Evolutionary conservation across 1,140 invertebrate species (phyloP), one percentile per base, ranked within the genome.

Genomic region (Tetraneura akinire): DNA sequence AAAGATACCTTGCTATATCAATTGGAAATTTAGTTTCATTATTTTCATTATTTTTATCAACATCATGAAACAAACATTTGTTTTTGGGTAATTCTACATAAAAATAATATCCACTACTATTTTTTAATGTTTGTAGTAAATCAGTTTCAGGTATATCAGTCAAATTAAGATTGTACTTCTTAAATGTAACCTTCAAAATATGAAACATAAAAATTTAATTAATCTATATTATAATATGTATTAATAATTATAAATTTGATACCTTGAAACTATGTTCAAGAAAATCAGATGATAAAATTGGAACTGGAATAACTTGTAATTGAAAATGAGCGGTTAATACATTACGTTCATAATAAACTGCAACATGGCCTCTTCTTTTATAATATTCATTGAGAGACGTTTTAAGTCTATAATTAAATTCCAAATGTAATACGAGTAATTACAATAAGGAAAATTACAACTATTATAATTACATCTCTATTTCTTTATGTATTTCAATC

Each of bases 271-370:
- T 87, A 81, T 89, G 87, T 83, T 89, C 89, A 1, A 93, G 32
- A 88, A 85, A 78, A 87, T 85, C n/a, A 23, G 85, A 84, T 80
- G 88, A 86, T 21, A 87, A 85, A 81, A 87, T 86, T 21, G 92
- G 91, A 80, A 96, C 86, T 1, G 93, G 93, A 74, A 96, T 88
- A 11, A 91, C 93, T 88, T 99, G 96, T 81, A 99, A 90, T 86
- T 98, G 96, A 85, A 98, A 90, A 87, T 99, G 97, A 1, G 94
- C 93, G 4, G 94, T 94, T 85, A 92, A 93, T 84, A 91, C 99
- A 87, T 98, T 98, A 80, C 98, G 89, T 85, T 99, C 97, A 84
- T 96, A 99, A 85, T 97, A 97, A 23, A 98, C 93, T 0, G 92
- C 90, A 42, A 90, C 87, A 86, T 92, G 91, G 4, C 88, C 87